phyloP scores from a whole-genome alignment of 2,888 invertebrate species.

The Cataglyphis rosenhaueri region DNA sequence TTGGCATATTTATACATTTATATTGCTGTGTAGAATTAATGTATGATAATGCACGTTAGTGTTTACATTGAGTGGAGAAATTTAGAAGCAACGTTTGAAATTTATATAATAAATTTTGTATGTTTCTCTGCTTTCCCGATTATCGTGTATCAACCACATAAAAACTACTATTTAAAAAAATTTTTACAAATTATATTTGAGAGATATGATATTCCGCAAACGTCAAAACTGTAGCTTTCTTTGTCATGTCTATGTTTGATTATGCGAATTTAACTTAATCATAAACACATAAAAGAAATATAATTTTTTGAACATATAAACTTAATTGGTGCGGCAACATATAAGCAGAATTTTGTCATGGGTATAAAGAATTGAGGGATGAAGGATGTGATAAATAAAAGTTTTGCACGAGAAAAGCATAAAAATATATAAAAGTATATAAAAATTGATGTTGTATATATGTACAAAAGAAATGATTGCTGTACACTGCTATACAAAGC shows the following conservation, averaged over 20 bases:
- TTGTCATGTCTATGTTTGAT: not conserved
- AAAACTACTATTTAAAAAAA: conserved; percentile 1
- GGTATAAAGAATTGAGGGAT: not conserved
- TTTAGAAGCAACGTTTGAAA: conserved; percentile 2
- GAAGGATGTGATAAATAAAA: not conserved
- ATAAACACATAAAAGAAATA: not conserved
- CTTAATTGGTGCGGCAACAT: not conserved
- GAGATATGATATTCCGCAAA: not conserved
- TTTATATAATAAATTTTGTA: not conserved
- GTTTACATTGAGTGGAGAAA: not conserved
- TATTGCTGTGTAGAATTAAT: not conserved
- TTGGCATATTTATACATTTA: conserved; percentile 18
- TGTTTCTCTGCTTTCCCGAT: not conserved
- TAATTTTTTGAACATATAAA: not conserved
- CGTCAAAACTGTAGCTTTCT: not conserved
- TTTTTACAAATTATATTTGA: not conserved
- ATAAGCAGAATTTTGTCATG: not conserved
- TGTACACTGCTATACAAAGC: conserved; percentile 13
- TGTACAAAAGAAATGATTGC: conserved; percentile 40
- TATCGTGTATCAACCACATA: not conserved
- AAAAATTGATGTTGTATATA: not conserved
- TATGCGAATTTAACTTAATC: not conserved
- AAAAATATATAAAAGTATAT: conserved; percentile 20
- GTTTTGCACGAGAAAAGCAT: not conserved
- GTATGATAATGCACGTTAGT: not conserved